Base-by-base conservation (phyloP, 1,140 invertebrate genomes). In the Conus betulinus region DNA sequence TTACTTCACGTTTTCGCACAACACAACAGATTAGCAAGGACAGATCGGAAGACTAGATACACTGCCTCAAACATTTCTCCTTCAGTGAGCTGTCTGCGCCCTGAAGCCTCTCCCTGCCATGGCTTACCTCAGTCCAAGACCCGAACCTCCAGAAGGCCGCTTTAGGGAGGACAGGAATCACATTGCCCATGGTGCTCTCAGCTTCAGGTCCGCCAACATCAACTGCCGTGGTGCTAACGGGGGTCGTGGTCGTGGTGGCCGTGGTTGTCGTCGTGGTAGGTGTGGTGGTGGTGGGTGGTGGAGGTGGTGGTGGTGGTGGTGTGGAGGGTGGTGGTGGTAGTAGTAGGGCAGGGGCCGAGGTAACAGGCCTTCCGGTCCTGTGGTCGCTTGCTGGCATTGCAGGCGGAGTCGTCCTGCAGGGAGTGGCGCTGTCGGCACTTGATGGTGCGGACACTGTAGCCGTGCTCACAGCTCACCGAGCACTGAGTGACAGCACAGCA, bases 401-500 rank as follows among this genome's bases (percentile, higher is more conserved):
- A 93, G 17, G 91, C 55, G 23, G 86, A 82, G 27, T 92, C 90
- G 0, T 91, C 86, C 39, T 91, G 84, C 27, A 92, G 88, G 25
- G 89, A 81, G 13, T 87, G 90, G 23, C 82, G 60, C 17, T 86
- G 71, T 7, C 91, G 92, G 78, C 93, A 93, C 57, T 90, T 89
- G 10, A 93, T 89, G 53, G 90, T 84, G 23, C 91, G 81, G 88
- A 90, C 88, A 10, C 88, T 89, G 10, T 90, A 60, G 1, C 93
- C 93, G 53, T 91, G 87, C 6, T 94, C 95, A 91, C 95, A 95
- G 10, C 92, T 94, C 52, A 89, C 91, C 17, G 94, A 95, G 90
- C 95, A 95, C 94, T 95, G 92, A 39, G 39, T 39, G 39, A 39
- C 39, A 39, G 39, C 39, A 39, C 39, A 39, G 39, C 39, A 39